These are phyloP conservation scores for Hipparchia semele DNA, from an alignment of 2,888 invertebrate species.

Conservation along the genomic window DNA sequence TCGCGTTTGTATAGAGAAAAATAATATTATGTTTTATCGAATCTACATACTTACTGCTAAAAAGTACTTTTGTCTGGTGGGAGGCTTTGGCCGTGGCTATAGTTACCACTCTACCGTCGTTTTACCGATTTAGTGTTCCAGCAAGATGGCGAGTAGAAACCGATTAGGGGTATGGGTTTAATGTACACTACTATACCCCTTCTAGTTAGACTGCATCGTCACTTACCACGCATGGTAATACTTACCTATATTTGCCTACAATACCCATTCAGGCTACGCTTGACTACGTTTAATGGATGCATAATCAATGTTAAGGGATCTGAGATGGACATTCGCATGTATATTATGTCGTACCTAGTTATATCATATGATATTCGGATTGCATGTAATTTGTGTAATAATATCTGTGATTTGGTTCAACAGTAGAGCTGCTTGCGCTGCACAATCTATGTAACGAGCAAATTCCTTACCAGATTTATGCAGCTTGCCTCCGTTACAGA, in stretches of 20 bases:
- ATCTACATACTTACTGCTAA: background rate
- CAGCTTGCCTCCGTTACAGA: too few species aligned
- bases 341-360: conserved; percentile 8
- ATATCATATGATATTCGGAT: conserved; percentile 18
- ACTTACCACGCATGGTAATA: too few species aligned
- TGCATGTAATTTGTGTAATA: conserved; percentile 18
- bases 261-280: background rate
- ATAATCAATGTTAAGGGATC: conserved; percentile 31
- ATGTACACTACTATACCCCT: too few species aligned
- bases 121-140: too few species aligned
- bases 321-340: conserved; percentile 32
- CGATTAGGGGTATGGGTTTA: too few species aligned
- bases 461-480: background rate
- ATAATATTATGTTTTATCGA: conserved; percentile 11
- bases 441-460: background rate
- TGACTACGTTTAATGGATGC: conserved; percentile 19
- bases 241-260: background rate
- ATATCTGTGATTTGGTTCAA: conserved; percentile 12
- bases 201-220: too few species aligned
- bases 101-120: too few species aligned
- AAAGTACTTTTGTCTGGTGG: too few species aligned
- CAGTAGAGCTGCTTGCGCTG: background rate
- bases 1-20: conserved; percentile 13
- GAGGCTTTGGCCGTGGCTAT: too few species aligned
- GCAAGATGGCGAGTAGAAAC: too few species aligned